These are phyloP conservation scores for Mus spicilegus DNA, from an alignment of 2,113 vertebrate genomes.

Conservation along the genomic window DNA sequence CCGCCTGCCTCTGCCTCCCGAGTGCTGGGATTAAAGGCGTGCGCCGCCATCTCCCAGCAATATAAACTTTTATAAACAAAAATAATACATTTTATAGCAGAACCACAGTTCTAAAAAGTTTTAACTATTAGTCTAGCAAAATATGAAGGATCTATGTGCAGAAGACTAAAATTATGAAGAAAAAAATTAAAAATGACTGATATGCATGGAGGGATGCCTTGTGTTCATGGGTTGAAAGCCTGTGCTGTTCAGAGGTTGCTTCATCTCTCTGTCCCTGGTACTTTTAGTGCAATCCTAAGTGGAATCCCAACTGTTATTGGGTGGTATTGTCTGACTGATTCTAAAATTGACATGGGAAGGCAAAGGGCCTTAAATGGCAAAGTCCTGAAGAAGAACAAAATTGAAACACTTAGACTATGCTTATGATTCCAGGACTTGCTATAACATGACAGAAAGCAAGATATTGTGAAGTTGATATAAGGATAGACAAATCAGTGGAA, in stretches of 20 bases:
- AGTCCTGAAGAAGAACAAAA: neutral
- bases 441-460: neutral
- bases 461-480: neutral
- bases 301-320: neutral
- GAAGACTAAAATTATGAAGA: neutral
- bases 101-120: neutral
- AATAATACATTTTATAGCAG: neutral
- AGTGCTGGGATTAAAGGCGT: no score
- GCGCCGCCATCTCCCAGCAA: neutral
- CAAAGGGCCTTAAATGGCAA: constrained; percentile 24
- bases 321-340: neutral
- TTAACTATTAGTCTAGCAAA: constrained; percentile 12
- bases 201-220: neutral
- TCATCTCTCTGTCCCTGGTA: neutral
- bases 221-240: neutral
- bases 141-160: neutral
- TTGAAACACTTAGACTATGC: neutral
- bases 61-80: neutral
- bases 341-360: constrained; percentile 24
- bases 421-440: neutral
- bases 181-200: neutral
- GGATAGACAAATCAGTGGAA: neutral
- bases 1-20: no score
- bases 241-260: neutral
- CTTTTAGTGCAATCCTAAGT: neutral